Base-by-base conservation (phyloP, 1,140 invertebrate genomes). In the Reticulitermes speratus region DNA sequence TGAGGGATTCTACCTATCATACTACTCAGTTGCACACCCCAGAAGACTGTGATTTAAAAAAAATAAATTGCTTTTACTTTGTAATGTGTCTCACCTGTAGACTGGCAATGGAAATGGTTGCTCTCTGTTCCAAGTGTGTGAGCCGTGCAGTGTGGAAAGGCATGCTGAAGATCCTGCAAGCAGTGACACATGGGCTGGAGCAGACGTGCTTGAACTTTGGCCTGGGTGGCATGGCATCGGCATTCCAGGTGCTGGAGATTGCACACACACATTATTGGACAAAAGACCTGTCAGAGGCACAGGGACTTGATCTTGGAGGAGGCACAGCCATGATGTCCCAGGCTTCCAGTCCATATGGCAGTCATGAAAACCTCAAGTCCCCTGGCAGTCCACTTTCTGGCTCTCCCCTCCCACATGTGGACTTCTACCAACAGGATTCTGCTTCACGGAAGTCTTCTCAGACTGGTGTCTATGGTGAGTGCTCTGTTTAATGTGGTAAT, bases 201-300 rank as follows among this genome's bases (percentile, higher is more conserved):
- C 94, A 96, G 87, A 98, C 97, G 3, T 99, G 97, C 90, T 94
- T 95, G 32, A 99, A 98, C 92, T 97, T 97, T 89, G 98, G 98
- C 0, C 93, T 98, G 0, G 98, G 98, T 85, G 99, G 99, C 44
- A 98, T 99, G 96, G 98, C 98, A 0, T 99, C 97, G 7, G 97
- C 98, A 23, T 98, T 98, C 91, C 98, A 99, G 91, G 92, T 99
- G 83, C 95, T 99, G 87, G 98, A 99, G 93, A 98, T 99, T 90
- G 97, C 98, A 5, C 98, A 99, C 91, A 99, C 98, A 0, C 98
- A 99, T 91, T 99, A 97, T 90, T 99, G 98, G 98, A 96, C 96
- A 84, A 97, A 97, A 90, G 98, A 99, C 89, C 90, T 96, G 3
- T 92, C 92, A 23, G 94, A 97, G 82, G 86, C 86, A 44, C 82